Evolutionary conservation across 1,140 invertebrate species (phyloP).

Genomic region (Formica exsecta): DNA sequence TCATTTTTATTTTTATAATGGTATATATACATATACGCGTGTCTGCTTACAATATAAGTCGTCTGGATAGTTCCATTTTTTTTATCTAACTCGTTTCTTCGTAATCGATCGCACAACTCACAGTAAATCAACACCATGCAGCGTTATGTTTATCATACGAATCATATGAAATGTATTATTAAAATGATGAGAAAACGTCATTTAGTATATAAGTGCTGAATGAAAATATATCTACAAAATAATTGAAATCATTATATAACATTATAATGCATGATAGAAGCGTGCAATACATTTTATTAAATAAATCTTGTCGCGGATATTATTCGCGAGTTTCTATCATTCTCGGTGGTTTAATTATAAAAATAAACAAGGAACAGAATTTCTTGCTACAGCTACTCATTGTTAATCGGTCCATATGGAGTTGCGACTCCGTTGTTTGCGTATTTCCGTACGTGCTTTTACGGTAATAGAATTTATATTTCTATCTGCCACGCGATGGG

Average conservation of each 20-base stretch:
- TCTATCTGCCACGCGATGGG: conserved; percentile 71
- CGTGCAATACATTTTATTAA: background rate
- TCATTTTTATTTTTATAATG: conserved; percentile 1
- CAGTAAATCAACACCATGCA: background rate
- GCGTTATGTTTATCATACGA: background rate
- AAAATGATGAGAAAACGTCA: too few species aligned
- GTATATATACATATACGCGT: background rate
- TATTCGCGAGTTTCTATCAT: background rate
- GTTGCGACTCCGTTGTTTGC: conserved; percentile 22
- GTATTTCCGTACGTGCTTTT: conserved; percentile 64
- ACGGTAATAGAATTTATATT: conserved; percentile 70
- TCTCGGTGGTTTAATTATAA: background rate
- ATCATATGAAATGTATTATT: background rate
- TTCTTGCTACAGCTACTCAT: conserved; percentile 22
- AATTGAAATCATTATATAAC: background rate
- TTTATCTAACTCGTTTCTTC: background rate
- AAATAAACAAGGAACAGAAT: conserved; percentile 25
- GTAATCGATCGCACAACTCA: background rate
- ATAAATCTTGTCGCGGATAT: background rate
- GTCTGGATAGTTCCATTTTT: background rate
- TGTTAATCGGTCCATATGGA: conserved; percentile 48
- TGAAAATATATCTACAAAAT: background rate
- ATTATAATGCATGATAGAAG: background rate
- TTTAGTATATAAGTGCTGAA: too few species aligned
- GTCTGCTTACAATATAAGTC: background rate